phyloP scores from a whole-genome alignment of 2,797 vertebrate species.

The Remorina albescens region DNA sequence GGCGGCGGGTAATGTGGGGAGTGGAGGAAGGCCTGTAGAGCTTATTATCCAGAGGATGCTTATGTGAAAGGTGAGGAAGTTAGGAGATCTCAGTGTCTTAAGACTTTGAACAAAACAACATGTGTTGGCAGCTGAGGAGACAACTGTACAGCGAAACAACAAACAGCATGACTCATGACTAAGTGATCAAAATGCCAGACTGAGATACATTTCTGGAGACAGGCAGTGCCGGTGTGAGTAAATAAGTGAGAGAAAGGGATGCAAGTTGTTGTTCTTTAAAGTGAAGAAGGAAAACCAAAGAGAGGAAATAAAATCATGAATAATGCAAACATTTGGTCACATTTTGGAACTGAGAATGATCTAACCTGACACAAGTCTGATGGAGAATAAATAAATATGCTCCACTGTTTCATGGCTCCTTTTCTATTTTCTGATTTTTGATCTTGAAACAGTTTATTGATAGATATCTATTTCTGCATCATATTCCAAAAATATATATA shows the following conservation, averaged over 20 bases:
- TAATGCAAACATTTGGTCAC: slow-evolving; percentile 1
- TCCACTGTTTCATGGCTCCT: background rate
- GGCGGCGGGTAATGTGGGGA: slow-evolving; percentile 36
- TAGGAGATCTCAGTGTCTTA: slow-evolving; percentile 33
- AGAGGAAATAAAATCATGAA: slow-evolving; percentile 5
- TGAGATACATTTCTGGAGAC: slow-evolving; percentile 6
- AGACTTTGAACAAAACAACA: slow-evolving; percentile 48
- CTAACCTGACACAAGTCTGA: slow-evolving; percentile 1
- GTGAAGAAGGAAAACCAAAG: slow-evolving; percentile 2
- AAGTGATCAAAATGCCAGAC: slow-evolving; percentile 16
- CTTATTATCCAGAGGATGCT: slow-evolving; percentile 62
- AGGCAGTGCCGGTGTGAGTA: slow-evolving; percentile 14
- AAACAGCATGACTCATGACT: slow-evolving; percentile 51
- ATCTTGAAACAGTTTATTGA: background rate
- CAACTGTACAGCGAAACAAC: slow-evolving; percentile 26
- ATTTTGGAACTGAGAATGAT: background rate
- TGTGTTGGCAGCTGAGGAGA: slow-evolving; percentile 45
- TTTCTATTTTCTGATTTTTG: slow-evolving; percentile 3
- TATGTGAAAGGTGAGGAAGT: slow-evolving; percentile 50
- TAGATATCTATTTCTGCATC: background rate
- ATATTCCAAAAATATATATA: background rate
- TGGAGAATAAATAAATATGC: background rate
- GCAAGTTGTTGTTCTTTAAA: background rate
- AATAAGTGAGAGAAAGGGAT: slow-evolving; percentile 19
- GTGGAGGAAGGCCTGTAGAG: slow-evolving; percentile 46